These are phyloP conservation scores for Orthosia cruda DNA, from an alignment of 2,888 invertebrate species.

Conservation along the genomic window DNA sequence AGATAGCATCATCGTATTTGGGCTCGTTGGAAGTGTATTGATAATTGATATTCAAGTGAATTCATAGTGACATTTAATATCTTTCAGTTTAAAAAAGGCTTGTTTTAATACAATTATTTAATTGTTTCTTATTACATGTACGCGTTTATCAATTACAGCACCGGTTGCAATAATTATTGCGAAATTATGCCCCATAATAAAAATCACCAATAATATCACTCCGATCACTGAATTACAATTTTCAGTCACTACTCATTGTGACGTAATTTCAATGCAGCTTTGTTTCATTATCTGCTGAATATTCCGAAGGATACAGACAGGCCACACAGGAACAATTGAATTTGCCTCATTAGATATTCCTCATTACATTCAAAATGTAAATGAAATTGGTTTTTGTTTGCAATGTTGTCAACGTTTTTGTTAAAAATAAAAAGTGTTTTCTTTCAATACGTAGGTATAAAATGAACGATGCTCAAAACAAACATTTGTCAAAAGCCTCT, in stretches of 20 bases:
- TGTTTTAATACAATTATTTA: no score
- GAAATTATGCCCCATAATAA: background rate
- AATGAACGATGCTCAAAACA: no score
- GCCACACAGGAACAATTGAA: constrained; percentile 49
- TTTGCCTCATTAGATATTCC: constrained; percentile 36
- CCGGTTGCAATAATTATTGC: background rate
- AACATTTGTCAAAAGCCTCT: no score
- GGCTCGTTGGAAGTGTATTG: no score
- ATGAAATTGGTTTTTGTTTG: constrained; percentile 26
- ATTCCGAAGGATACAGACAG: constrained; percentile 28
- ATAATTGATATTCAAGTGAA: no score
- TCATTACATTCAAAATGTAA: constrained; percentile 46
- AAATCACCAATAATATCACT: constrained; percentile 13
- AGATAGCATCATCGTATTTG: no score
- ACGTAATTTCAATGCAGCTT: constrained; percentile 48
- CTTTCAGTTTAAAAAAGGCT: no score
- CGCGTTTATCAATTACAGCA: background rate
- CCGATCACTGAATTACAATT: constrained; percentile 8
- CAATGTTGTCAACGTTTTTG: background rate
- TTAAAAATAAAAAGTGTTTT: background rate
- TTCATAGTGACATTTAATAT: no score
- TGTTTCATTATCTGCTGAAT: constrained; percentile 50
- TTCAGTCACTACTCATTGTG: constrained; percentile 25
- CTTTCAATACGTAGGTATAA: no score
- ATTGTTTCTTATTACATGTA: no score